Conservation (phyloP, 1,140 invertebrate species). For the Meloidogyne exigua region DNA sequence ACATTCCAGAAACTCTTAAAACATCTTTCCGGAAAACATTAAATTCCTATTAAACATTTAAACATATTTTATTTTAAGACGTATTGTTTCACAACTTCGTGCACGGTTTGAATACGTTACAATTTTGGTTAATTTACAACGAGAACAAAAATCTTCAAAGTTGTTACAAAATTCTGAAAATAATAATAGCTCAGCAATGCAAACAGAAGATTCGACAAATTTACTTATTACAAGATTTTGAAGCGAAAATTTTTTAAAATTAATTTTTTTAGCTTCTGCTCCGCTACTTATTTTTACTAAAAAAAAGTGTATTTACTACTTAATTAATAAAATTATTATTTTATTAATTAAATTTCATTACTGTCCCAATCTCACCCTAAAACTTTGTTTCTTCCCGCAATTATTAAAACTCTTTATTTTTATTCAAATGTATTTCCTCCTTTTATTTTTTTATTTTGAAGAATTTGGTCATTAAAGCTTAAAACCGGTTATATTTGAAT, state of each 20-base stretch:
- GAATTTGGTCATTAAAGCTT: background rate
- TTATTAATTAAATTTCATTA: background rate
- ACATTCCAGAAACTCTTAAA: too few relatives aligned
- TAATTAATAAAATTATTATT: background rate
- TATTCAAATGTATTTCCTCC: background rate
- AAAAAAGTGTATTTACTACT: too few relatives aligned
- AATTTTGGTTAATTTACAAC: constrained; percentile 27
- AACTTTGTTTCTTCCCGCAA: too few relatives aligned
- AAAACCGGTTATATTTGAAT: background rate
- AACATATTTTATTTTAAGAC: background rate
- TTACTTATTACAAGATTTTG: constrained; percentile 34
- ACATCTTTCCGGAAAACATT: background rate
- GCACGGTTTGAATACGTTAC: constrained; percentile 46
- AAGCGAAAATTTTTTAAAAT: background rate
- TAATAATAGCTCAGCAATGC: background rate
- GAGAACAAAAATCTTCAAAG: background rate
- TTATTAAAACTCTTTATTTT: background rate
- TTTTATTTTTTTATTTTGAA: background rate
- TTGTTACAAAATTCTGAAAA: background rate
- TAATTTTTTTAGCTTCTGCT: background rate
- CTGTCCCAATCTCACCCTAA: background rate
- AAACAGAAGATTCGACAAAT: constrained; percentile 1
- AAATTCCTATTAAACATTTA: background rate
- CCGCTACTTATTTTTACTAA: too few relatives aligned
- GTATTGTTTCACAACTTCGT: constrained; percentile 31